A percentile compares a stretch with the other conserved stretches of the same genome.
Evolutionary conservation across 2,888 invertebrate species (phyloP).

Genomic region (Ethmia dodecea): DNA sequence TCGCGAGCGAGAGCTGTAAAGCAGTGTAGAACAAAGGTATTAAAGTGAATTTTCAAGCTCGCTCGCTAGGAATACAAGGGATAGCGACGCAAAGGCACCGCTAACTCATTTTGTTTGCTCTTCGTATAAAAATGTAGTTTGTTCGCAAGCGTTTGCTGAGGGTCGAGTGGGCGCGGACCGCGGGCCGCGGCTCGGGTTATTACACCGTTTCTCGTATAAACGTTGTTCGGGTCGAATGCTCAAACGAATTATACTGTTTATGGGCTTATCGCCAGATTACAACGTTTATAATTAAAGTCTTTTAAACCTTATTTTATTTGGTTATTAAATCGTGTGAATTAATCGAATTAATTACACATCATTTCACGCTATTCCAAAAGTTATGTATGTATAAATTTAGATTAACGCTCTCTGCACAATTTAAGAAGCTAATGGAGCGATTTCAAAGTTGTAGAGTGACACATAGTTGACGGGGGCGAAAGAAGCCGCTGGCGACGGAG

Average conservation of each 20-base stretch:
- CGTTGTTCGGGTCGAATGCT: slow-evolving; percentile 33
- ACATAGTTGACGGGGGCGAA: slow-evolving; percentile 22
- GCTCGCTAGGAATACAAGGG: slow-evolving; percentile 51
- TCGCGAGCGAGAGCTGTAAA: slow-evolving; percentile 63
- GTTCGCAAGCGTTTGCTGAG: slow-evolving; percentile 54
- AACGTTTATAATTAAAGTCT: slow-evolving; percentile 10
- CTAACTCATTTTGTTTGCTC: slow-evolving; percentile 70
- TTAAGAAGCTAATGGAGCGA: slow-evolving; percentile 7
- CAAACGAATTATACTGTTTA: slow-evolving; percentile 33
- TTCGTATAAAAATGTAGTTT: slow-evolving; percentile 69
- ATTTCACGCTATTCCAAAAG: neutral
- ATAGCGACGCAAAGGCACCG: slow-evolving; percentile 60
- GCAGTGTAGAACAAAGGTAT: slow-evolving; percentile 70
- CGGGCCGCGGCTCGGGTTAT: slow-evolving; percentile 36
- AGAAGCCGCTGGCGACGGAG: slow-evolving; percentile 33
- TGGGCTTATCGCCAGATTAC: slow-evolving; percentile 21
- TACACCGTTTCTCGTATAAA: slow-evolving; percentile 37
- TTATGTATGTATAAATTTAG: neutral
- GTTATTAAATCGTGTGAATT: slow-evolving; percentile 1
- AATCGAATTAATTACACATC: neutral
- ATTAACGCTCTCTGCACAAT: slow-evolving; percentile 3
- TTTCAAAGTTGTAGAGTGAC: slow-evolving; percentile 4
- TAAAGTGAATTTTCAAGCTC: slow-evolving; percentile 71
- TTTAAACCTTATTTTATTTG: slow-evolving; percentile 1
- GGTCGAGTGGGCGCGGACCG: slow-evolving; percentile 18